These are phyloP conservation scores for Cairina moschata DNA, from an alignment of 2,113 vertebrate species.

Conservation along the genomic window DNA sequence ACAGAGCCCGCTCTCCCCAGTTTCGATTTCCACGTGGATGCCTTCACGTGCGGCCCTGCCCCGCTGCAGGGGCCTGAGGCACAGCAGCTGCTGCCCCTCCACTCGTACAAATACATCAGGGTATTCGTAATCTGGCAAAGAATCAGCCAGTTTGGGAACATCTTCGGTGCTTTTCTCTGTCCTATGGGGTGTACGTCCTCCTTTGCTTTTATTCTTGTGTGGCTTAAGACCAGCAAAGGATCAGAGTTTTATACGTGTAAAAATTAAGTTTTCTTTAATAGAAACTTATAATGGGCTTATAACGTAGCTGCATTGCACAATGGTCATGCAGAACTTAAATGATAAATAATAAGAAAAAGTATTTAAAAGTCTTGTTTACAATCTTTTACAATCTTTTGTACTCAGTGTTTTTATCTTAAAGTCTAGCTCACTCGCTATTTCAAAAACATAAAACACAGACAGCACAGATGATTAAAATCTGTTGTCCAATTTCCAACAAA, in stretches of 20 bases:
- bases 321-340: not conserved
- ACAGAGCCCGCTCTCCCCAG: not conserved
- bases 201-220: not conserved
- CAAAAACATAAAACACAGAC: not conserved
- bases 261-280: not conserved
- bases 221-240: not conserved
- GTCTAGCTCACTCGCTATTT: not conserved
- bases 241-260: not conserved
- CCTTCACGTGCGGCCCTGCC: not conserved
- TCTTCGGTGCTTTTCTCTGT: not conserved
- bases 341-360: not conserved
- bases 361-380: not conserved
- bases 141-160: fast-evolving
- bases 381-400: not conserved
- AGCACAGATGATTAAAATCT: not conserved
- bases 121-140: not conserved
- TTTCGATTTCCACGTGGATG: not conserved
- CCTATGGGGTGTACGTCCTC: fast-evolving
- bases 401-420: not conserved
- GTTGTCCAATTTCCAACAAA: not conserved
- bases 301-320: not conserved
- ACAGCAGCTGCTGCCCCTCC: not conserved
- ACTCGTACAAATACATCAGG: no score
- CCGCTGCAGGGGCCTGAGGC: not conserved
- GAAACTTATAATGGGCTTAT: not conserved